phyloP scores from a whole-genome alignment of 2,113 vertebrate genomes.

The Rhegmatorhina hoffmannsi region DNA sequence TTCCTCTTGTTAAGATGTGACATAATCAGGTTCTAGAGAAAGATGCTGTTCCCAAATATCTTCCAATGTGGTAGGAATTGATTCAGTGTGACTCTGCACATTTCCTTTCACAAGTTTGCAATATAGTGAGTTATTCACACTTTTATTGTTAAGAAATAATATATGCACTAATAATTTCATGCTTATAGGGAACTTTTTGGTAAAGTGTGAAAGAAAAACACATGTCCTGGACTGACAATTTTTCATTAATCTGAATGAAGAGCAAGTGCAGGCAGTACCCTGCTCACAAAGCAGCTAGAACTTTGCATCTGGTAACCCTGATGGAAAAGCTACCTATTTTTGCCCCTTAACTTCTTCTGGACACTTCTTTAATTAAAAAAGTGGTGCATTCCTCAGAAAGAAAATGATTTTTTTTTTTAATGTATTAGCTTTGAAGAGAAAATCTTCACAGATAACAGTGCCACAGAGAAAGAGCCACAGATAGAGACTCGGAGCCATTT shows the following conservation, averaged over 20 bases:
- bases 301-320: neutral
- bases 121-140: neutral
- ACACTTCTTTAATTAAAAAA: neutral
- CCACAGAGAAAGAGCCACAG: too few relatives aligned
- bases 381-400: neutral
- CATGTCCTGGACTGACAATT: neutral
- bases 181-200: neutral
- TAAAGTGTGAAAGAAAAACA: neutral
- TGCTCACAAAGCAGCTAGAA: neutral
- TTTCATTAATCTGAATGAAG: neutral
- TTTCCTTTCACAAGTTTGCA: neutral
- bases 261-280: neutral
- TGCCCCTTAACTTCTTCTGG: neutral
- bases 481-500: neutral
- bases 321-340: neutral
- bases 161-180: neutral
- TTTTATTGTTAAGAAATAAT: neutral
- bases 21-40: neutral
- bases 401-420: neutral
- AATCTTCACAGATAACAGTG: neutral
- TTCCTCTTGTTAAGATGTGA: neutral
- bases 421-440: neutral
- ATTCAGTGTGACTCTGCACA: neutral
- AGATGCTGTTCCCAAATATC: neutral
- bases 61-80: neutral